phyloP scores from a whole-genome alignment of 1,140 invertebrate genomes.

The Saxidomus purpurata region DNA sequence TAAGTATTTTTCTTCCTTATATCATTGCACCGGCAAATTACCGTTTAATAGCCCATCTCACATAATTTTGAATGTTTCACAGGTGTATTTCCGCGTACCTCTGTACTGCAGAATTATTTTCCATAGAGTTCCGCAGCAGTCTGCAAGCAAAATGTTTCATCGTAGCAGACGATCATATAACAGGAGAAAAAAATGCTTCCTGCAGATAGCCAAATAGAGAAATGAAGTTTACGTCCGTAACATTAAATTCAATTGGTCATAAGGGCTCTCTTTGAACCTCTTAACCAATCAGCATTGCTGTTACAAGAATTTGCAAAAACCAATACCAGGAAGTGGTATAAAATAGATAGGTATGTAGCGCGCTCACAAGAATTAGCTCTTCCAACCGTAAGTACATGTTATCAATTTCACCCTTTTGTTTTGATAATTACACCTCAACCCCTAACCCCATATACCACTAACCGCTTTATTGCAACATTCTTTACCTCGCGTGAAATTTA shows the following conservation, averaged over 20 bases:
- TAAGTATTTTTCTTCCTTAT: too few relatives aligned
- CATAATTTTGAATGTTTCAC: neutral
- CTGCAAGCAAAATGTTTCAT: neutral
- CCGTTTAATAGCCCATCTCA: neutral
- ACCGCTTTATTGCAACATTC: neutral
- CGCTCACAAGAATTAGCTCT: conserved; percentile 46
- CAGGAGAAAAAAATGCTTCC: conserved; percentile 9
- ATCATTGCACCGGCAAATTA: neutral
- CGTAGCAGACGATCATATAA: conserved; percentile 19
- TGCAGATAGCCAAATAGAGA: conserved; percentile 37
- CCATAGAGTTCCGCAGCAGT: neutral
- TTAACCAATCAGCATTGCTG: neutral
- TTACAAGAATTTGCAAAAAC: neutral
- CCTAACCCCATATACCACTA: neutral
- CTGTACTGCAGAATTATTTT: neutral
- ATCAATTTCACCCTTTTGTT: conserved; percentile 4
- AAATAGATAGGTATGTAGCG: neutral
- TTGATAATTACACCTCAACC: neutral
- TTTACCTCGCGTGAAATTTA: neutral
- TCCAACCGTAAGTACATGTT: conserved; percentile 40
- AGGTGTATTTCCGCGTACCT: neutral
- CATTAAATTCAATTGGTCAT: conserved; percentile 11
- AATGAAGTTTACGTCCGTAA: neutral
- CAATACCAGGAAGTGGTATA: conserved; percentile 35
- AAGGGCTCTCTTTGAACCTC: neutral